Evolutionary conservation across 2,888 invertebrate genomes (phyloP), one percentile per base, ranked within the genome.

Genomic region (Macaria liturata): DNA sequence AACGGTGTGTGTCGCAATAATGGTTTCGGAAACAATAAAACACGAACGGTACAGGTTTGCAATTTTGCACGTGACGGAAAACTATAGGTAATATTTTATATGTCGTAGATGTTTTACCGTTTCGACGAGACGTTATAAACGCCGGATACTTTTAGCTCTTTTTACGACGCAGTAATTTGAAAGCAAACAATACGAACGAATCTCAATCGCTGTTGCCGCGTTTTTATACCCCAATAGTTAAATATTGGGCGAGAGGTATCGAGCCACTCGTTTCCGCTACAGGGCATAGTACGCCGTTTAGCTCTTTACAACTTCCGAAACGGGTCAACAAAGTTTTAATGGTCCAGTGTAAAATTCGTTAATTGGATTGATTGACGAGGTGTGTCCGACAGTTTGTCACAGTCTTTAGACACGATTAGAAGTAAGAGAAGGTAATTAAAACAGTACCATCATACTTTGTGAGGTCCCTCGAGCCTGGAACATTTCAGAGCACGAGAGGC

Each of bases 311-410:
- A 76, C 75, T 78, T 76, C 66, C 70, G 64, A 72, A 79, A 75
- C 67, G 66, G 72, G 71, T 71, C 76, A 78, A 62, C 66, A 74
- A 84, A 84, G 77, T 85, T 86, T 82, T 83, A 85, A 84, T 81
- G 75, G 76, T 64, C 59, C 64, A 75, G 75, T 81, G 78, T 80
- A 76, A 83, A 84, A 84, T 82, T 78, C 64, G 76, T 70, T 78
- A 81, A 82, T 82, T 85, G 78, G 76, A 80, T 80, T 81, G 78
- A 83, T 77, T 78, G 80, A 79, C 75, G 74, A 77, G 77, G 76
- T 78, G 73, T 70, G 74, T 69, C 70, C 49, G 69, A 73, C 72
- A 73, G 69, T 75, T 76, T 71, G 72, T 74, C 71, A 72, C 64
- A 73, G 70, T 71, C 70, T 68, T 65, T 64, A 69, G 66, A 63